Evolutionary conservation across 2,113 vertebrate genomes (phyloP).

Genomic region (Narcine bancroftii): DNA sequence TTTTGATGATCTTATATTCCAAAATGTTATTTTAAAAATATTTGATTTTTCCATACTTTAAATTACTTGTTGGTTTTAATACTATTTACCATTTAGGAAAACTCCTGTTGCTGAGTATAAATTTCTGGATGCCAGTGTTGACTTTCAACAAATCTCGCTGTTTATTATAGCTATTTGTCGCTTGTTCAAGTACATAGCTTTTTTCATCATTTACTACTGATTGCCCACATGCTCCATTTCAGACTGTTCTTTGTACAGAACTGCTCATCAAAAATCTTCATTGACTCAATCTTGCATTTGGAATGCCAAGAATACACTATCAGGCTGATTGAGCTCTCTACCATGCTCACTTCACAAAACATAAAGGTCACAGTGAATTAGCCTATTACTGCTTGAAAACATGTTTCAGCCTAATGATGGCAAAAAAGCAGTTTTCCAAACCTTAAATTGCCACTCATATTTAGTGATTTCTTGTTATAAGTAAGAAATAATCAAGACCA

Average conservation of each 20-base stretch:
- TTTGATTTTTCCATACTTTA: not conserved
- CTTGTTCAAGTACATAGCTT: constrained; percentile 53
- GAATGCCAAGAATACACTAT: constrained; percentile 63
- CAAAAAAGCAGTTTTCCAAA: constrained; percentile 35
- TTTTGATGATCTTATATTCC: too few species aligned
- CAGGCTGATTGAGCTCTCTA: constrained; percentile 66
- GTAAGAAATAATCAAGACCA: not conserved
- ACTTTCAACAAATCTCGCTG: constrained; percentile 55
- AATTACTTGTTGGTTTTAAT: not conserved
- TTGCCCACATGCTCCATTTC: constrained; percentile 62
- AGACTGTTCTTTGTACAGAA: constrained; percentile 51
- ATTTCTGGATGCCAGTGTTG: not conserved
- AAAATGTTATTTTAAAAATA: too few species aligned
- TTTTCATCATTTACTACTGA: constrained; percentile 49
- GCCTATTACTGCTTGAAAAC: constrained; percentile 66
- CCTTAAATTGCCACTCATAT: constrained; percentile 3
- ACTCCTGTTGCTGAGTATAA: not conserved
- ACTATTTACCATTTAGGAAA: not conserved
- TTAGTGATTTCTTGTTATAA: constrained; percentile 7
- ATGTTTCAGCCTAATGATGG: constrained; percentile 60
- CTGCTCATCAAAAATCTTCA: constrained; percentile 63
- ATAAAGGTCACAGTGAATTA: constrained; percentile 59
- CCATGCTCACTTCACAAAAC: constrained; percentile 63
- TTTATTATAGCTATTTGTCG: constrained; percentile 57
- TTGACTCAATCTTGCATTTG: constrained; percentile 71